Evolutionary conservation across 1,140 invertebrate species (phyloP), one percentile per base, ranked within the genome.

Genomic region (Hyposmocoma kahamanoa): DNA sequence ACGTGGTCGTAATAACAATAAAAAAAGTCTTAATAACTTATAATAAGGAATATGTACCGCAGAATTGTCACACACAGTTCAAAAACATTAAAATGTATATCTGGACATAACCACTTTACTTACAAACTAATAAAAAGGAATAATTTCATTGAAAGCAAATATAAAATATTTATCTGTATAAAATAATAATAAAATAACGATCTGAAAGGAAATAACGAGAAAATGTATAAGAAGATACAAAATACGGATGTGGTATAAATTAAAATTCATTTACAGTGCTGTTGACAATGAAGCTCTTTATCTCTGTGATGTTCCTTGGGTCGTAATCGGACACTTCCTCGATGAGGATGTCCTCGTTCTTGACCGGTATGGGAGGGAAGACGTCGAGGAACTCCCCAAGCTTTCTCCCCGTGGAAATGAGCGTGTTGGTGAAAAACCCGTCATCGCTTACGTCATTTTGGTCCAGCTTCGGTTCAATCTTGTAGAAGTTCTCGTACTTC

Each of bases 201-300:
- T 36, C 18, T 36, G 32, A 52, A 57, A 22, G 39, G 52, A 57
- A 18, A 21, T 36, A 53, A 53, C 51, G 43, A 47, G 44, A 43
- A 48, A 39, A 45, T 22, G 30, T 26, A 43, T 10, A 48, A 54
- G 34, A n/a, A 10, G 50, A 42, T 22, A 42, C 43, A 56, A 52
- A 49, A 49, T 42, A 55, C 44, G 44, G 28, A 42, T 28, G 19
- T 17, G 42, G 42, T 22, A 20, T 42, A 53, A 49, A 48, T 44
- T 43, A 79, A 32, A 65, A 68, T 43, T 77, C 64, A 46, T 65
- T 76, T 0, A 62, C n/a, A 1, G 67, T 52, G 32, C 72, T 72
- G 43, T 74, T 79, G 8, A 85, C 74, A 17, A 83, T 63, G 49
- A 85, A 85, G 58, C 64, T 85, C 41, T 82, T 83, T 0, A 82